These are phyloP conservation scores for Pseudorasbora parva DNA, from an alignment of 2,113 vertebrate genomes.

Conservation along the genomic window DNA sequence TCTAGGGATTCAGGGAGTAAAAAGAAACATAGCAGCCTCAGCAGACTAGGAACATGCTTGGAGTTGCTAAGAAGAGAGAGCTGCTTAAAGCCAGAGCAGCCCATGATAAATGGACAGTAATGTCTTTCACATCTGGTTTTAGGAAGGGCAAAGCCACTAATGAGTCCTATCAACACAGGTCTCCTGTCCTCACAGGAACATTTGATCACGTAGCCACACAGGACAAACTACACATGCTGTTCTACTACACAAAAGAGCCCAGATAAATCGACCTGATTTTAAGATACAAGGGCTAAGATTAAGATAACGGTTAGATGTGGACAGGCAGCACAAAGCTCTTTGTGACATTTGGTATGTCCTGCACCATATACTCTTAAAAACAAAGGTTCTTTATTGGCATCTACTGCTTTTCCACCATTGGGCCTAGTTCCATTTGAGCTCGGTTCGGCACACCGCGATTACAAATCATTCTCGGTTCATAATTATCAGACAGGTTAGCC, in stretches of 20 bases:
- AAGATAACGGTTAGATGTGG: slow-evolving; percentile 23
- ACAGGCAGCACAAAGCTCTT: slow-evolving; percentile 13
- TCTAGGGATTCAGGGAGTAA: slow-evolving; percentile 57
- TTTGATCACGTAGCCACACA: slow-evolving; percentile 45
- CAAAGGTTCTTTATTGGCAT: no score
- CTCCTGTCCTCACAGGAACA: slow-evolving; percentile 45
- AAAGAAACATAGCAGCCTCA: slow-evolving; percentile 74
- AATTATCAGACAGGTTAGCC: no score
- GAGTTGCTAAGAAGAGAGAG: slow-evolving; percentile 39
- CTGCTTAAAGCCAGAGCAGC: slow-evolving; percentile 28
- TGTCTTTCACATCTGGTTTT: slow-evolving; percentile 72
- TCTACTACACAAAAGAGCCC: slow-evolving; percentile 9
- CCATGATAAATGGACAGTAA: slow-evolving; percentile 75
- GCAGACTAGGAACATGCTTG: slow-evolving; percentile 64
- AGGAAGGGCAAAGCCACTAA: slow-evolving; percentile 70
- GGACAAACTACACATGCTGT: slow-evolving; percentile 39
- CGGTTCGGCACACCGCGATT: no score
- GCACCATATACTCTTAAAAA: background rate
- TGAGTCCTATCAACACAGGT: slow-evolving; percentile 52
- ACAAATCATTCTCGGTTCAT: no score
- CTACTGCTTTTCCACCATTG: no score
- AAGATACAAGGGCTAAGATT: slow-evolving; percentile 9
- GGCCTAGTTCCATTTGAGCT: no score
- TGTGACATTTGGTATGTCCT: background rate
- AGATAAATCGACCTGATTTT: slow-evolving; percentile 12